phyloP scores from a whole-genome alignment of 2,888 invertebrate species.

The Plagiodera versicolora region DNA sequence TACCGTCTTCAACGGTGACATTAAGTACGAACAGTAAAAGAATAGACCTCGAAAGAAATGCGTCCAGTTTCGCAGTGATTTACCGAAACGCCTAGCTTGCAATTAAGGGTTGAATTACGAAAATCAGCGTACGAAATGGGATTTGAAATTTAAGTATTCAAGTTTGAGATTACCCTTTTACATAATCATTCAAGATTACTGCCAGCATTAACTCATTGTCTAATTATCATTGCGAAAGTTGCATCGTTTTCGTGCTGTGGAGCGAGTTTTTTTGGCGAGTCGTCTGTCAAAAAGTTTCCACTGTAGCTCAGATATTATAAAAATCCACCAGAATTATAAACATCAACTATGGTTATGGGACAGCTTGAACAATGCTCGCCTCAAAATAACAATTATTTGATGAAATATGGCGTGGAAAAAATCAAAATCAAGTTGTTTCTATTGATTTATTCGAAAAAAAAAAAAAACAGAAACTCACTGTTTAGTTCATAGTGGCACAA shows the following conservation, averaged over 20 bases:
- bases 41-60: slow-evolving; percentile 1
- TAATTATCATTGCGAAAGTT: not conserved
- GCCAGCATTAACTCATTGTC: not conserved
- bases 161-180: slow-evolving; percentile 1
- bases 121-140: not conserved
- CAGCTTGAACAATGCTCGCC: too few species aligned
- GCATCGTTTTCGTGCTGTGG: not conserved
- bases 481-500: too few species aligned
- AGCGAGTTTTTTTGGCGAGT: not conserved
- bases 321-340: too few species aligned
- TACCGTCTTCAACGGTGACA: not conserved
- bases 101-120: slow-evolving; percentile 1
- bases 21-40: not conserved
- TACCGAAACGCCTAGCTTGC: not conserved
- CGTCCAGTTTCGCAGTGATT: not conserved
- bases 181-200: slow-evolving; percentile 1
- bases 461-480: too few species aligned
- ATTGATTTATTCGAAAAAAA: too few species aligned
- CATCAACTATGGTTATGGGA: too few species aligned
- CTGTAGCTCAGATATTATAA: not conserved
- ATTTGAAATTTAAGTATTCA: not conserved
- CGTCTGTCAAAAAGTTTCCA: not conserved
- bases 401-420: too few species aligned
- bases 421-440: too few species aligned
- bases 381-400: too few species aligned